These are phyloP conservation scores for Cacoxenus indagator DNA, from an alignment of 2,888 invertebrate species.

Conservation along the genomic window DNA sequence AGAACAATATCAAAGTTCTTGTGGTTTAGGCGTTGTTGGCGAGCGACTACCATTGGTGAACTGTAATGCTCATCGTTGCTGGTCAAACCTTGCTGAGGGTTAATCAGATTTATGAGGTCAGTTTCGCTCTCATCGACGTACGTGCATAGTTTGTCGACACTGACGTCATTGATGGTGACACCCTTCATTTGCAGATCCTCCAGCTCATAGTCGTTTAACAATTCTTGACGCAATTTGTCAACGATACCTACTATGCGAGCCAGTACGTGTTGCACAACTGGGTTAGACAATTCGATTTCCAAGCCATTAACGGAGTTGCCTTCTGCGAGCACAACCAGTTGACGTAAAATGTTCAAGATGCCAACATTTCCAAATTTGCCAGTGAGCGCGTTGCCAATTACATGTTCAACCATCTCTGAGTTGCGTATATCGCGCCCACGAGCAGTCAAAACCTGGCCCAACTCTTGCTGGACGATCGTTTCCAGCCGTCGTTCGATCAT, in stretches of 20 bases:
- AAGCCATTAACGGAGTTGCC: conserved; percentile 53
- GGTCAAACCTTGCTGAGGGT: conserved; percentile 35
- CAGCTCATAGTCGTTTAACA: conserved; percentile 74
- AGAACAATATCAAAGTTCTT: conserved; percentile 76
- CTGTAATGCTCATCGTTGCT: too few species aligned
- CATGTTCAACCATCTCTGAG: conserved; percentile 38
- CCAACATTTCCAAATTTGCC: conserved; percentile 46
- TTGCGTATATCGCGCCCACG: conserved; percentile 3
- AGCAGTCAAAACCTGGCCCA: conserved; percentile 20
- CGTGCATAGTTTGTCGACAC: conserved; percentile 77
- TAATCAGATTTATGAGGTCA: conserved; percentile 71
- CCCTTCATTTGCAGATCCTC: conserved; percentile 75
- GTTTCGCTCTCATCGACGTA: conserved; percentile 77
- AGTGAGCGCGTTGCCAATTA: conserved; percentile 47
- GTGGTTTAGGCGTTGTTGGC: conserved; percentile 80
- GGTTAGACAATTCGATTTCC: conserved; percentile 77
- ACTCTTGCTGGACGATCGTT: conserved; percentile 29
- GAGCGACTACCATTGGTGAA: conserved; percentile 68
- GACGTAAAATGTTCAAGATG: conserved; percentile 46
- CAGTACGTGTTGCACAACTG: conserved; percentile 59
- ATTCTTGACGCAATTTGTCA: conserved; percentile 75
- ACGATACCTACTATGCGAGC: conserved; percentile 71
- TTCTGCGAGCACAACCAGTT: conserved; percentile 36
- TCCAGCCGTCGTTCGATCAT: conserved; percentile 42
- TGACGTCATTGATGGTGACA: conserved; percentile 76